Evolutionary conservation across 1,140 invertebrate species (phyloP), one percentile per base, ranked within the genome.

Genomic region (Lanistes nyassanus): DNA sequence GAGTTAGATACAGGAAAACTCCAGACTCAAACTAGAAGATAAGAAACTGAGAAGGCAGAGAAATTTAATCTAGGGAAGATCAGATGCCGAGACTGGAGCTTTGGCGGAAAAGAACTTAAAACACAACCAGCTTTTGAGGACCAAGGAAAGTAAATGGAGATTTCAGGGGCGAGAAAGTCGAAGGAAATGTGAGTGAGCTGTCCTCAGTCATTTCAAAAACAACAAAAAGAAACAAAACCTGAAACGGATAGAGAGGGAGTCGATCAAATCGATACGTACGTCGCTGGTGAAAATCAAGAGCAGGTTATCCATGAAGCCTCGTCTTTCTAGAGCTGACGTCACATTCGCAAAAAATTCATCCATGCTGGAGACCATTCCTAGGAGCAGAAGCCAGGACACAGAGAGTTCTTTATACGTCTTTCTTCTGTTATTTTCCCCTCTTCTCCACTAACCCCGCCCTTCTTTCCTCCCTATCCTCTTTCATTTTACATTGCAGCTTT

Each of bases 301-400:
- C 3, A 79, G 70, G 74, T 87, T 85, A 23, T 83, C 53, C 47
- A 83, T 58, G 19, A 81, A 66, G 0, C 91, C 88, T 37, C 88
- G 89, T 47, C 42, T 39, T 42, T 53, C 39, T 19, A 69, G 64
- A 16, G 70, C 55, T 21, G 36, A 29, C 26, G 68, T 76, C 19
- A 76, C 37, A 39, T 76, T 78, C 19, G 36, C 70, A 34, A 73
- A 36, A 11, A 69, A 68, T 53, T 76, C 74, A 47, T 79, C 62
- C 23, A 76, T 31, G 6, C 58, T 64, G 19, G 70, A 68, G 11
- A 72, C 62, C 74, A 75, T 78, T 7, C 60, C 73, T 72, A n/a
- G n/a, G 62, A 3, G 34, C 19, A 13, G 5, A 37, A 47, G 3
- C 21, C 21, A 42, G 21, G 34, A 34, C 29, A 34, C 23, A 7